Conservation (phyloP, 2,113 vertebrate genomes). For the Tupaia chinensis region DNA sequence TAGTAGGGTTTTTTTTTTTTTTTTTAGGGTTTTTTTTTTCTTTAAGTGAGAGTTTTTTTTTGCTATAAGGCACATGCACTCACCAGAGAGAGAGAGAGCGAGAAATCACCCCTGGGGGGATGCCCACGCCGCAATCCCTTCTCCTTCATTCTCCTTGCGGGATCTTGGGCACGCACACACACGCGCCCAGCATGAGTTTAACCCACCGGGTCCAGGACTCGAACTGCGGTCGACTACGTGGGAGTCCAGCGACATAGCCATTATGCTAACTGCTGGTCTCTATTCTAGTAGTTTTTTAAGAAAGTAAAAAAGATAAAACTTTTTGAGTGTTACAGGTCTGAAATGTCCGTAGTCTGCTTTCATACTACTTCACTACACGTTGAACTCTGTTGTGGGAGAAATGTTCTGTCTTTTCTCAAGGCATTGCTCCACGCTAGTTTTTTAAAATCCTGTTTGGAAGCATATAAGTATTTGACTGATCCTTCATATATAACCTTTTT, state of each 20-base stretch:
- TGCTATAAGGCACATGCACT: too few relatives aligned
- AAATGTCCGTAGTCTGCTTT: neutral
- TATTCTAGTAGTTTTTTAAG: neutral
- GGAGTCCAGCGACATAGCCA: too few relatives aligned
- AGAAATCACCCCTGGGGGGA: too few relatives aligned
- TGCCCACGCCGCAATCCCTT: too few relatives aligned
- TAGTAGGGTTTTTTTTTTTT: neutral
- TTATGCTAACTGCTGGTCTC: too few relatives aligned
- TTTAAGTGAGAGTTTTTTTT: too few relatives aligned
- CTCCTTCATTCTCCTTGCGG: too few relatives aligned
- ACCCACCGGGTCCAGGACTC: too few relatives aligned
- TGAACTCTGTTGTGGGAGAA: neutral
- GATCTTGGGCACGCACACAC: too few relatives aligned
- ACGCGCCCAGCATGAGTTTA: too few relatives aligned
- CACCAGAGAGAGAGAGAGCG: too few relatives aligned
- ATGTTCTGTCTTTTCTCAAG: neutral
- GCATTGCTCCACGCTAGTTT: neutral
- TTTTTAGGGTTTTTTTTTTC: neutral
- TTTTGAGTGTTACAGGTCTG: neutral
- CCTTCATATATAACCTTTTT: neutral
- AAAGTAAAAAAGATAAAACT: slow-evolving; percentile 15
- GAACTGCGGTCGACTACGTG: too few relatives aligned
- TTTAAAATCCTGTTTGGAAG: neutral
- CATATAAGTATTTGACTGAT: neutral
- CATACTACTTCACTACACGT: neutral